Conservation (phyloP, 2,113 vertebrate genomes). For the Hypanus sabinus region DNA sequence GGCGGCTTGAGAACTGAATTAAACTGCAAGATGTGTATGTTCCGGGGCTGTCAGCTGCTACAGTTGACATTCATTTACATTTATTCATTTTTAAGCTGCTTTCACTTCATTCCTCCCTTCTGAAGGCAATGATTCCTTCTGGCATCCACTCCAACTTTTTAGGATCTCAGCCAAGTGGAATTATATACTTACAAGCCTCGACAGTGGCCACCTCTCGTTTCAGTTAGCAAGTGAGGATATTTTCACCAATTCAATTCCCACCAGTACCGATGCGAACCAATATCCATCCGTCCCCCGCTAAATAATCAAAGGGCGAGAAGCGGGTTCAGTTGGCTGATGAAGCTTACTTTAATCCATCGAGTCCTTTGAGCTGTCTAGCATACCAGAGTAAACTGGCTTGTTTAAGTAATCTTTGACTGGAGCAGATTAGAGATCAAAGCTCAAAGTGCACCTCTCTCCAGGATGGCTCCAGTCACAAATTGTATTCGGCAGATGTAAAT, state of each 20-base stretch:
- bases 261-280: not conserved
- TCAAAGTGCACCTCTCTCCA: conserved; percentile 16
- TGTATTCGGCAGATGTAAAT: not conserved
- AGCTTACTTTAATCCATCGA: not conserved
- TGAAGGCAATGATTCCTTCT: not conserved
- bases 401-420: not conserved
- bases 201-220: not conserved
- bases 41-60: not conserved
- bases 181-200: not conserved
- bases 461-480: not conserved
- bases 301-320: not conserved
- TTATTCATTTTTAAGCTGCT: not conserved
- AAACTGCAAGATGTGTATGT: not conserved
- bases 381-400: conserved; percentile 14
- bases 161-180: not conserved
- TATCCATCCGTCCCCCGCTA: not conserved
- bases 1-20: not conserved
- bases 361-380: not conserved
- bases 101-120: not conserved
- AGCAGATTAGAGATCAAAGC: not conserved
- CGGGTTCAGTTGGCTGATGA: not conserved
- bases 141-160: not conserved
- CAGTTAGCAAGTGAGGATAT: not conserved
- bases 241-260: not conserved
- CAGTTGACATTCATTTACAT: not conserved